Base-by-base conservation (phyloP, 1,140 invertebrate genomes). In the Neodiprion virginianus region DNA sequence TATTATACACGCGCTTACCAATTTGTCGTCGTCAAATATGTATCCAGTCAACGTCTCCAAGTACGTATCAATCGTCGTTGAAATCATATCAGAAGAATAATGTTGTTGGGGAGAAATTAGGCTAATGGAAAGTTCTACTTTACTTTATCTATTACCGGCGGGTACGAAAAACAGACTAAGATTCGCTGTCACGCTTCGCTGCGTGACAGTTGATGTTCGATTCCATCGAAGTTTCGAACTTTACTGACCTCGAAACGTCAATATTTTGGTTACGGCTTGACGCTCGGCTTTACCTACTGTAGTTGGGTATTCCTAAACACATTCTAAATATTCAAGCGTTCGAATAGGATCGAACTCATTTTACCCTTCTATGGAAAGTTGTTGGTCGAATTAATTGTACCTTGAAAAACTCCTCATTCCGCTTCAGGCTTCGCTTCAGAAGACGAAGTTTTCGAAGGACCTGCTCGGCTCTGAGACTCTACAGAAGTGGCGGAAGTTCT, bases 11-110 rank as follows among this genome's bases (percentile, higher is more conserved):
- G 11, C 28, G 74, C 74, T 79, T 74, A 86, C 85, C 72, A 85
- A 47, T 74, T 83, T 86, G 40, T 86, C 82, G n/a, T 85, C 77
- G 66, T 86, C 85, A 10, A 78, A 79, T 48, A 86, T 74, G 28
- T 80, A 81, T 12, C 78, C 77, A 23, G 73, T 61, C 1, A 84
- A 73, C 12, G 47, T 79, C n/a, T 84, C 77, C 9, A 83, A 69
- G 74, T 84, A 78, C 9, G 75, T 68, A 8, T 80, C 68, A 67
- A 81, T 67, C 67, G 23, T 14, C 53, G 53, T 14, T 7, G 53
- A 61, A 61, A 61, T 61, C 53, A 61, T 61, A 7, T 14, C 53
- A 61, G 11, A 40, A 40, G 2, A 40, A 40, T 5, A 40, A 40
- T 40, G 28, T 40, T 5, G 28, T 40, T 40, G 28, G 28, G 28